Base-by-base conservation (phyloP, 2,888 invertebrate species). In the Panzeria rudis region DNA sequence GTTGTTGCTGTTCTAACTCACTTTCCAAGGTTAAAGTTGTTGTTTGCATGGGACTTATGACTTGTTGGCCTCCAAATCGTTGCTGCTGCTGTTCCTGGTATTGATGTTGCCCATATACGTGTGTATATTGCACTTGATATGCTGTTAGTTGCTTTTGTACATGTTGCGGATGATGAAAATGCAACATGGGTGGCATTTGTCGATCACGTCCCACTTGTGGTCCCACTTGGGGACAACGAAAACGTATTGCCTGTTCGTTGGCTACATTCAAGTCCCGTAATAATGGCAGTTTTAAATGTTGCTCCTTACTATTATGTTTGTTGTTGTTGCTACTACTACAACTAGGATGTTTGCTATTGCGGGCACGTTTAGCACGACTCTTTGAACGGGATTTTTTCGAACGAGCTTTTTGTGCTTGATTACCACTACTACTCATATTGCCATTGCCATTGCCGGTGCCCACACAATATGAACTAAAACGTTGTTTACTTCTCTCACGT, bases 161-260 rank as follows among this genome's bases (percentile, higher is more conserved):
- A 73, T 89, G 89, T 68, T 91, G 91, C 38, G 91, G 91, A 87
- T 91, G 91, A 72, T 91, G 91, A 56, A 91, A 91, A 76, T 91
- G 91, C 88, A 91, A 86, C 50, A 90, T 87, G 69, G 90, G 90
- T 47, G 89, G 90, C 61, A 88, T 87, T 68, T 89, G 89, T 75
- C 88, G 86, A 86, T 90, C 89, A 77, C 90, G 89, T 41, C 90
- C 90, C 85, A 89, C 89, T 84, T 88, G 91, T 66, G 91, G 91
- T 23, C 91, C 91, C 77, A 91, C 91, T 86, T 91, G 92, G 66
- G 91, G 91, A 72, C 92, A 91, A 56, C 91, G 91, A 75, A 91
- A 91, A 61, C 91, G 89, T 83, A 91, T 91, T 25, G 91, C 92
- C 87, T 90, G 89, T 87, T 89, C 91, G 84, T 89, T 92, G 89